Conservation (phyloP, 2,797 vertebrate species). For the Lithobates pipiens region DNA sequence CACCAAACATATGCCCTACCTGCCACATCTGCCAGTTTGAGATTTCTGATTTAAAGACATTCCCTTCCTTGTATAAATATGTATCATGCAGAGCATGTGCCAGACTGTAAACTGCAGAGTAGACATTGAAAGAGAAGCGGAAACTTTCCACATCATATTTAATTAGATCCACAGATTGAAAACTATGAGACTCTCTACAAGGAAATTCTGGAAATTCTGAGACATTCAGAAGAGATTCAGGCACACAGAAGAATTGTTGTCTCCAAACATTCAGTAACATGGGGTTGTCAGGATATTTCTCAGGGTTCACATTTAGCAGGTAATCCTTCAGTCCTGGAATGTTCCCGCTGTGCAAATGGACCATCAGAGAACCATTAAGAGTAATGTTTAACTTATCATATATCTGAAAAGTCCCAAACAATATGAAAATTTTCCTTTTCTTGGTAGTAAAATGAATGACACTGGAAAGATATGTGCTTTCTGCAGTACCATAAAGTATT, state of each 20-base stretch:
- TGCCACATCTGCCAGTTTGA: background rate
- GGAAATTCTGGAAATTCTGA: background rate
- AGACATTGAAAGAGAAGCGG: constrained; percentile 3
- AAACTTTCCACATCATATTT: background rate
- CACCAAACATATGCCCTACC: background rate
- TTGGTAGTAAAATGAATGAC: no score
- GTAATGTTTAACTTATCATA: no score
- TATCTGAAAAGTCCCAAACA: no score
- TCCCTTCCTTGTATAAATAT: background rate
- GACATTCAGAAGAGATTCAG: background rate
- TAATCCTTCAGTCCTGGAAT: constrained; percentile 17
- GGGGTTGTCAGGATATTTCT: background rate
- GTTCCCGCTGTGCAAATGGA: background rate
- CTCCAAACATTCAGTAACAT: background rate
- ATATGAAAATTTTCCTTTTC: no score
- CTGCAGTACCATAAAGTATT: no score
- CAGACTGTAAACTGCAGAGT: constrained; percentile 30
- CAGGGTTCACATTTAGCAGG: background rate
- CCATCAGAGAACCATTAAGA: background rate
- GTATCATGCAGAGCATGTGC: constrained; percentile 6
- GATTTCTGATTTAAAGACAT: background rate
- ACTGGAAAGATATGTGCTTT: no score
- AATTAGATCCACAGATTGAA: no score
- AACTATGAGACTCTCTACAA: no score
- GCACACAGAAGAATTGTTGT: no score